Base-by-base conservation (phyloP, 2,113 vertebrate species). In the Xerus inauris region DNA sequence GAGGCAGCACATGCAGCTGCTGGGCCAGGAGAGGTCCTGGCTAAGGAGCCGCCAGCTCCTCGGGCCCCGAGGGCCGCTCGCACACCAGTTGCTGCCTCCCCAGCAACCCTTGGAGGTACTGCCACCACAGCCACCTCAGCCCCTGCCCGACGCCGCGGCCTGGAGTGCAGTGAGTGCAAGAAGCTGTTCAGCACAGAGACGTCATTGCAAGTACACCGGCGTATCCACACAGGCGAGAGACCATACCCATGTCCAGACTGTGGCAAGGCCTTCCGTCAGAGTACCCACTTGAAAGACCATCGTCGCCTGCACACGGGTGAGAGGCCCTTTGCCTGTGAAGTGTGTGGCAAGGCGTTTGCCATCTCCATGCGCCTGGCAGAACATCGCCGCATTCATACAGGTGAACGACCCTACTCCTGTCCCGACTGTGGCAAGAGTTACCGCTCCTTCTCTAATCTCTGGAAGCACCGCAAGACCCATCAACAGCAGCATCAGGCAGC, bases 291-390 rank as follows among this genome's bases (percentile, higher is more conserved):
- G 86, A 99, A 99, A 10, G 99, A 99, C 98, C 99, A 99, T 97
- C 96, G 99, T 93, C 99, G 99, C 97, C 98, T 99, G 0, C 99
- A 99, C 97, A 99, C 99, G 0, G 99, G 99, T 0, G 99, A 99
- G 91, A 98, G 99, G 47, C 99, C 99, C 0, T 99, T 99, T 32
- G 98, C 98, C 89, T 99, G 99, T 9, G 99, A 99, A 49, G 98
- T 98, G n/a, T 99, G 99, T 1, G 98, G 98, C 16, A 99, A 99
- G 97, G 98, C 99, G 72, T 99, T 99, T 73, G 98, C 99, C 93
- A 99, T 99, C 98, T 99, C 99, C 67, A 99, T 99, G 99, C 99
- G 99, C 92, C 98, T 99, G 96, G 98, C 99, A 0, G 99, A 99
- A 4, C 99, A 99, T 94, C 98, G 98, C 0, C 98, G 99, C 0